Evolutionary conservation across 2,888 invertebrate species (phyloP).

Genomic region (Ectemnius lituratus): DNA sequence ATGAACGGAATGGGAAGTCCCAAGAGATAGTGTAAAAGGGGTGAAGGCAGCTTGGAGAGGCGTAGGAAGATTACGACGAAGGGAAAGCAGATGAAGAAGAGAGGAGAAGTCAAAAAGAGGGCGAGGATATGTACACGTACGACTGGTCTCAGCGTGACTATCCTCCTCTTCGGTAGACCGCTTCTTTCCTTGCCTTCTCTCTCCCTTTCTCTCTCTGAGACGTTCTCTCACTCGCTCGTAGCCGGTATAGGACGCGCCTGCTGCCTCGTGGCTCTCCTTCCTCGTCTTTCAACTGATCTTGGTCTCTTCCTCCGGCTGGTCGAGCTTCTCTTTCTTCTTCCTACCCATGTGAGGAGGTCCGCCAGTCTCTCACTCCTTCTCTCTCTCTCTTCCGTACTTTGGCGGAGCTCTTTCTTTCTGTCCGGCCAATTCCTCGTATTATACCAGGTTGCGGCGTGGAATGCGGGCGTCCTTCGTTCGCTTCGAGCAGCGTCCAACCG

Average conservation of each 20-base stretch:
- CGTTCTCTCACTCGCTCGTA: too few species aligned
- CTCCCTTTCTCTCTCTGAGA: neutral
- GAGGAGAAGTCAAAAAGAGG: constrained; percentile 20
- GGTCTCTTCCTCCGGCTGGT: neutral
- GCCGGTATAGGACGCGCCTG: too few species aligned
- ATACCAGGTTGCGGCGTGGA: constrained; percentile 77
- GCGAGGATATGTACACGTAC: constrained; percentile 37
- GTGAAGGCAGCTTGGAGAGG: constrained; percentile 6
- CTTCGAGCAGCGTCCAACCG: constrained; percentile 72
- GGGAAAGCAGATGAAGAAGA: constrained; percentile 49
- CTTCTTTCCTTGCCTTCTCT: constrained; percentile 15
- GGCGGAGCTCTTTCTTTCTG: constrained; percentile 39
- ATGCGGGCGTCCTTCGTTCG: constrained; percentile 78
- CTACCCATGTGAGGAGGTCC: constrained; percentile 5
- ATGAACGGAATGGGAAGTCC: constrained; percentile 41
- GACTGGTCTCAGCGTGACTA: constrained; percentile 47
- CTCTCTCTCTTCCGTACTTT: constrained; percentile 34
- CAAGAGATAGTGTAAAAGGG: constrained; percentile 33
- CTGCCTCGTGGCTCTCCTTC: constrained; percentile 13
- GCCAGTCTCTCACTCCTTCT: constrained; percentile 24
- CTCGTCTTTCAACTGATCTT: neutral
- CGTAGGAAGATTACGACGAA: constrained; percentile 46
- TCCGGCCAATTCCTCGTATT: constrained; percentile 76
- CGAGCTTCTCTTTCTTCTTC: constrained; percentile 10
- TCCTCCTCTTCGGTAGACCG: constrained; percentile 28